A percentile compares a stretch with the other conserved stretches of the same genome.
phyloP scores from a whole-genome alignment of 2,797 vertebrate species.

The Coccyzus lansbergi region DNA sequence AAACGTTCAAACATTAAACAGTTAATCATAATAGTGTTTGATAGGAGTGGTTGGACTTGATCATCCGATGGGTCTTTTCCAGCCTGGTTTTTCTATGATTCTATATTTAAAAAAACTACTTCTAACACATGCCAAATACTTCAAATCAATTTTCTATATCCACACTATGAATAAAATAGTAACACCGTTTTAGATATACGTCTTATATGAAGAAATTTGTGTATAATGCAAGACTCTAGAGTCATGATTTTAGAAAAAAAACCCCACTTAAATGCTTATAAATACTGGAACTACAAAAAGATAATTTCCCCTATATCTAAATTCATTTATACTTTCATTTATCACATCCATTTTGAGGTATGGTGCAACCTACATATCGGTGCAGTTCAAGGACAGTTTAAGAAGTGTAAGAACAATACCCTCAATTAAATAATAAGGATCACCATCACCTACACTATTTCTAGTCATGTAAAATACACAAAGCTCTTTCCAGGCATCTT shows the following conservation, averaged over 20 bases:
- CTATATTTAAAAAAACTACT: background rate
- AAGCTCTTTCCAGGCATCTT: slow-evolving; percentile 12
- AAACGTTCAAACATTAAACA: background rate
- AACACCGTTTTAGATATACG: background rate
- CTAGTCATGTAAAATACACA: background rate
- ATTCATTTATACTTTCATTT: no score
- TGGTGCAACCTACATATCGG: background rate
- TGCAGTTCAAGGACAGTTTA: background rate
- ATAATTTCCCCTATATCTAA: background rate
- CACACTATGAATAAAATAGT: background rate
- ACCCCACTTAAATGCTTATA: background rate
- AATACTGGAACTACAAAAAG: background rate
- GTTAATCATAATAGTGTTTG: background rate
- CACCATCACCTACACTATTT: background rate
- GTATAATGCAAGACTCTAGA: background rate
- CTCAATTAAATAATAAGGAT: background rate
- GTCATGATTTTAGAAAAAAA: background rate
- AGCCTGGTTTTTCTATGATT: no score
- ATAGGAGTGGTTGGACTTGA: no score
- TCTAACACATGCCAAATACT: background rate
- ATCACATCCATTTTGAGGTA: background rate
- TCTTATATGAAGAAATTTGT: background rate
- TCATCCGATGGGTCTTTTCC: no score
- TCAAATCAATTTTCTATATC: background rate
- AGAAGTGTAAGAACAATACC: background rate